Evolutionary conservation across 2,797 vertebrate genomes (phyloP).

Genomic region (Mus minutoides): DNA sequence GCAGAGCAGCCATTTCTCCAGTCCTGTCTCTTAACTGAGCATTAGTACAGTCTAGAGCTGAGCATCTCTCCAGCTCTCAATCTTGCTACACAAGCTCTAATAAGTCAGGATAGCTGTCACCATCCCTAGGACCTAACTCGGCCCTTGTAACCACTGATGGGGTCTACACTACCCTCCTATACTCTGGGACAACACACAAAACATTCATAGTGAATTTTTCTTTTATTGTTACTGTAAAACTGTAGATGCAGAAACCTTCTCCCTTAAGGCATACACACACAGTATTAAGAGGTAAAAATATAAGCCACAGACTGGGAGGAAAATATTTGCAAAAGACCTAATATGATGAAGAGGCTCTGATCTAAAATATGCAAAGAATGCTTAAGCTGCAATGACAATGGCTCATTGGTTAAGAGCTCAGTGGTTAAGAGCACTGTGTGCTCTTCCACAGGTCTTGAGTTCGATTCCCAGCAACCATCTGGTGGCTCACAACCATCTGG

Average conservation of each 20-base stretch:
- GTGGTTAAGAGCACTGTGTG: not conserved
- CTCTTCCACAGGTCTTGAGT: not conserved
- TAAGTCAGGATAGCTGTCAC: not conserved
- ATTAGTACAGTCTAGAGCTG: not conserved
- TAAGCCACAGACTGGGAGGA: not conserved
- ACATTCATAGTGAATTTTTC: not conserved
- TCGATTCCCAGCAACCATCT: not conserved
- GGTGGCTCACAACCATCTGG: not conserved
- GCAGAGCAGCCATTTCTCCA: not conserved
- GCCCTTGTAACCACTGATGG: not conserved
- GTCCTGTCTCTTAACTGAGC: not conserved
- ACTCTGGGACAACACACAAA: not conserved
- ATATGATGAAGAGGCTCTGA: not conserved
- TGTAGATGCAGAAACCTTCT: not conserved
- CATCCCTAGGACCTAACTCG: not conserved
- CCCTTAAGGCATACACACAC: not conserved
- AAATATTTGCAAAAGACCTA: constrained; percentile 11
- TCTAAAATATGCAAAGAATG: constrained; percentile 1
- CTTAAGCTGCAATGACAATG: constrained; percentile 45
- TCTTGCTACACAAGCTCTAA: not conserved
- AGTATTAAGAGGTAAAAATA: not conserved
- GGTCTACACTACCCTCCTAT: not conserved
- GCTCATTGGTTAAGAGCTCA: not conserved
- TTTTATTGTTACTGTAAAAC: not conserved
- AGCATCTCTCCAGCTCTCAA: not conserved